Evolutionary conservation across 1,140 invertebrate genomes (phyloP).

Genomic region (Ips typographus): DNA sequence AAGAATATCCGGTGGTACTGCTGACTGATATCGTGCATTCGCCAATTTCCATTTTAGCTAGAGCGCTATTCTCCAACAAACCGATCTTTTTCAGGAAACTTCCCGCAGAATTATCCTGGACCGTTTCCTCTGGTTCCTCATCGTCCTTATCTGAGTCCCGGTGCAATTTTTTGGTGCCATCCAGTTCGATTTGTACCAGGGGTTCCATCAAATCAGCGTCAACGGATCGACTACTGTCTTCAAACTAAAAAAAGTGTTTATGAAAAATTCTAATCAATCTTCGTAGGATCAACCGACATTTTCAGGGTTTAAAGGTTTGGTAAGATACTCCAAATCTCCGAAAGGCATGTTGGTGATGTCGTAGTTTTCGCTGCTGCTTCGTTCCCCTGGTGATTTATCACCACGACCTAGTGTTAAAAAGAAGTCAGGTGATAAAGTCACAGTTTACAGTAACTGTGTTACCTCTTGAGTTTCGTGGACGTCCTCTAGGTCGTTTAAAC

Average conservation of each 20-base stretch:
- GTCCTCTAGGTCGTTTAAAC: slow-evolving; percentile 38
- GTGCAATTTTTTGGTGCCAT: slow-evolving; percentile 3
- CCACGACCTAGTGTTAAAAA: neutral
- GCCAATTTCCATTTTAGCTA: slow-evolving; percentile 39
- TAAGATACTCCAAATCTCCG: slow-evolving; percentile 60
- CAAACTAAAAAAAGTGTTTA: slow-evolving; percentile 7
- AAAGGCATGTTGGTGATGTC: slow-evolving; percentile 59
- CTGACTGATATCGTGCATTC: slow-evolving; percentile 44
- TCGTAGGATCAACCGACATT: slow-evolving; percentile 2
- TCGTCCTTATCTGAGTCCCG: neutral
- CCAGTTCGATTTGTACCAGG: slow-evolving; percentile 45
- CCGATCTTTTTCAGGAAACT: slow-evolving; percentile 34
- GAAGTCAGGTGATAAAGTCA: neutral
- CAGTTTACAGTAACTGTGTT: neutral
- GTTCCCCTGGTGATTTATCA: neutral
- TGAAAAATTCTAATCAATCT: slow-evolving; percentile 2
- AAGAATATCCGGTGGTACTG: neutral
- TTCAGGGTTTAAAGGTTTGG: slow-evolving; percentile 40
- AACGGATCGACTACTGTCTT: slow-evolving; percentile 7
- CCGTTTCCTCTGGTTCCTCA: slow-evolving; percentile 18
- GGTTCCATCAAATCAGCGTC: slow-evolving; percentile 42
- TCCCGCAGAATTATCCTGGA: slow-evolving; percentile 12
- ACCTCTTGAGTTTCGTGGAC: slow-evolving; percentile 28
- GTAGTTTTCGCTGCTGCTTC: slow-evolving; percentile 52
- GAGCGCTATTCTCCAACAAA: slow-evolving; percentile 27